Base-by-base conservation (phyloP, 2,888 invertebrate genomes). In the Agrilus biguttatus region DNA sequence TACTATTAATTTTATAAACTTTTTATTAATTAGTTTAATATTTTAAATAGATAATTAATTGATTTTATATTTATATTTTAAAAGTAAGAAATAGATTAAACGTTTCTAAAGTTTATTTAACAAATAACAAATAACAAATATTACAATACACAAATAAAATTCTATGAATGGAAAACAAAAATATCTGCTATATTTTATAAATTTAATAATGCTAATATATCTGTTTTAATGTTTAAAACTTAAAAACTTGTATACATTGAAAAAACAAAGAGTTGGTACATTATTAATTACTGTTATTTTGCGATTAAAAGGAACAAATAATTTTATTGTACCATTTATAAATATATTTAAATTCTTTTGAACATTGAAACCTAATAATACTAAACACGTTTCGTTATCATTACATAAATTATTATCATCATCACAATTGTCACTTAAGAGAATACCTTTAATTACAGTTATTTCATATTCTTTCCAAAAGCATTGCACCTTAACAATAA, bases 381-480 rank as follows among this genome's bases (percentile, higher is more conserved):
- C 39, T n/a, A 59, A 37, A 47, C 56, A 55, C 21, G 40, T 49
- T 40, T 46, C 39, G 19, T 38, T 17, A 44, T 34, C 14, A 21
- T 21, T 5, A 7, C 21, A 21, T 21, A 21, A 21, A 21, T 21
- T 21, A 17, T n/a, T 17, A 39, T 38, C 17, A 21, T 40, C 41
- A 43, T 39, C 21, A 17, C 19, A 14, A 33, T 41, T 38, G 13
- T 7, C 33, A 21, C 19, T 33, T 42, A 19, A 35, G 41, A 32
- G 5, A 10, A 39, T 36, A 50, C 58, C 56, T 42, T 55, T 49
- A 34, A 57, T 42, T 40, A 61, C 41, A n/a, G 40, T 50, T 41
- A 48, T 48, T 28, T 55, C 55, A 49, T 56, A 61, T 45, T 60
- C 57, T 41, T 41, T 53, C 50, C 50, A 53, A 35, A 46, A 45